These are phyloP conservation scores for Hipparchia semele DNA, from an alignment of 2,888 invertebrate genomes.

Conservation along the genomic window DNA sequence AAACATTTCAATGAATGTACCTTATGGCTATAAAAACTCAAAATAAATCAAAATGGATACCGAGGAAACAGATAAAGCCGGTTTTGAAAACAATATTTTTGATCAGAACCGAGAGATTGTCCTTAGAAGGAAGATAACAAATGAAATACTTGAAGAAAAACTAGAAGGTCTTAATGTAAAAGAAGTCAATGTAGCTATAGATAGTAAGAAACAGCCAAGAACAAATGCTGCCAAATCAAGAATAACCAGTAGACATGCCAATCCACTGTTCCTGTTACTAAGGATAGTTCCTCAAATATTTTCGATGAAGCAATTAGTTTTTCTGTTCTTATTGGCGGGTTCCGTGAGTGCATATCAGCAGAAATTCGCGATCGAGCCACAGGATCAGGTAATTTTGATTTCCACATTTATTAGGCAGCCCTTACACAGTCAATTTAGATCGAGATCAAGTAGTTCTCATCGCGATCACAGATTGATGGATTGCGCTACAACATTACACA, in stretches of 20 bases:
- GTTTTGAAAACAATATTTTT: constrained; percentile 18
- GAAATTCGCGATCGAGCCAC: constrained; percentile 75
- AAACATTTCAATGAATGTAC: constrained; percentile 18
- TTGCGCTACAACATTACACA: no score
- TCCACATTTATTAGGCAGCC: neutral
- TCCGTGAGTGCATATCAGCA: constrained; percentile 66
- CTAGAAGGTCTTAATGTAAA: neutral
- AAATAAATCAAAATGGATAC: constrained; percentile 32
- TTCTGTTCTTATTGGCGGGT: constrained; percentile 53
- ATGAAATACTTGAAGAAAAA: neutral
- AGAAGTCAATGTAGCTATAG: constrained; percentile 6
- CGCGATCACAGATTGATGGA: no score
- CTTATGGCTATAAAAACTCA: constrained; percentile 32
- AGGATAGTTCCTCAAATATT: constrained; percentile 57
- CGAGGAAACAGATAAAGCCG: constrained; percentile 22
- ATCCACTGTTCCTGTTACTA: constrained; percentile 69
- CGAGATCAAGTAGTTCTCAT: no score
- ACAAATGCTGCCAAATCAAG: constrained; percentile 57
- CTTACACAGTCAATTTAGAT: no score
- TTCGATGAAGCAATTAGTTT: constrained; percentile 52
- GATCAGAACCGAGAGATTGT: constrained; percentile 7
- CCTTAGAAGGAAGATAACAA: constrained; percentile 19
- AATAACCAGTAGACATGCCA: constrained; percentile 67
- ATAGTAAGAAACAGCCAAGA: constrained; percentile 16
- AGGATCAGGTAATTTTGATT: constrained; percentile 68